phyloP scores from a whole-genome alignment of 2,113 vertebrate genomes.

The Hucho hucho region DNA sequence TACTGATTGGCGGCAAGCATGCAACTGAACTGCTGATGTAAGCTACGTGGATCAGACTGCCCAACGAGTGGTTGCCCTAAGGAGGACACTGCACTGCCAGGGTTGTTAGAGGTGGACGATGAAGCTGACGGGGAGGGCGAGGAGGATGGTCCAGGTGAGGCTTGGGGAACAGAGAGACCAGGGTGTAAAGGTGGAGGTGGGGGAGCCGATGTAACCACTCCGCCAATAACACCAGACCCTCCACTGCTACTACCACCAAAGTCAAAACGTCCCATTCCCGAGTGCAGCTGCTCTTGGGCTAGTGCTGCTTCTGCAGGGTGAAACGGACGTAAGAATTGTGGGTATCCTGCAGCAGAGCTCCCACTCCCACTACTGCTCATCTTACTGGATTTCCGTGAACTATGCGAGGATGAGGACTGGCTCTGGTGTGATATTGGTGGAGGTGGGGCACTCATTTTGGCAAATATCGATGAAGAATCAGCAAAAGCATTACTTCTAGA shows the following conservation, averaged over 20 bases:
- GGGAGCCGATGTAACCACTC: conserved; percentile 71
- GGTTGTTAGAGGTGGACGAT: conserved; percentile 67
- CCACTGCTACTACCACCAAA: conserved; percentile 65
- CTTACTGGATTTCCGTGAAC: conserved; percentile 80
- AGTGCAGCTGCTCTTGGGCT: conserved; percentile 78
- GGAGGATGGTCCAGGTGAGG: conserved; percentile 70
- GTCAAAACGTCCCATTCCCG: conserved; percentile 79
- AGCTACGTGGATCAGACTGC: conserved; percentile 76
- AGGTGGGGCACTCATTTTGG: conserved; percentile 76
- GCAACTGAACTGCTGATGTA: conserved; percentile 82
- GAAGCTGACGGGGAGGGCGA: conserved; percentile 70
- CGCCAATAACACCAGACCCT: conserved; percentile 67
- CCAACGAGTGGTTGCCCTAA: conserved; percentile 64
- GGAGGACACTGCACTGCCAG: conserved; percentile 64
- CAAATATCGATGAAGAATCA: conserved; percentile 75
- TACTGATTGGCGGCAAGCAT: conserved; percentile 82
- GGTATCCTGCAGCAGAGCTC: conserved; percentile 69
- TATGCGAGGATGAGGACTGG: conserved; percentile 71
- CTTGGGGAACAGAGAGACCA: conserved; percentile 74
- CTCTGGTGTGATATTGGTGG: conserved; percentile 74
- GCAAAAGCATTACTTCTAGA: conserved; percentile 75
- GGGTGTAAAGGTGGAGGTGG: conserved; percentile 75
- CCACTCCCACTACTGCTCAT: conserved; percentile 66
- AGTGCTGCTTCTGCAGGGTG: conserved; percentile 77
- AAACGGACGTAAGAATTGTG: conserved; percentile 77